Evolutionary conservation across 1,140 invertebrate species (phyloP).

Genomic region (Neomicropteryx cornuta): DNA sequence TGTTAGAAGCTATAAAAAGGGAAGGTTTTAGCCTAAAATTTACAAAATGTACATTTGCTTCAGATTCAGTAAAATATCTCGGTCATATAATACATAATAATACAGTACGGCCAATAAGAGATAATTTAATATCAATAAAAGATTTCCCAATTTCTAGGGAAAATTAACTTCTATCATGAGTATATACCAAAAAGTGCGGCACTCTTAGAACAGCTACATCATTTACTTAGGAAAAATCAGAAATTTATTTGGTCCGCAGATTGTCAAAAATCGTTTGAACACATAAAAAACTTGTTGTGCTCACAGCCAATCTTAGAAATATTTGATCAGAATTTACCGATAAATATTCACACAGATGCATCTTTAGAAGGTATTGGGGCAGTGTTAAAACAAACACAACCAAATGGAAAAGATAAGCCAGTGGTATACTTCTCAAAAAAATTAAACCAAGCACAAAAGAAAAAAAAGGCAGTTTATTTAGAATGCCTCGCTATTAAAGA

Average conservation of each 20-base stretch:
- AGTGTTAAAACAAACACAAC: slow-evolving; percentile 21
- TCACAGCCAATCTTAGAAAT: slow-evolving; percentile 22
- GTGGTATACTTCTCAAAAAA: slow-evolving; percentile 23
- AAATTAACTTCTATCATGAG: slow-evolving; percentile 23
- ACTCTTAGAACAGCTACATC: slow-evolving; percentile 17
- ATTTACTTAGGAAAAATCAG: slow-evolving; percentile 20
- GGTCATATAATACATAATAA: slow-evolving; percentile 22
- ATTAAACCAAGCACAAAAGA: slow-evolving; percentile 13
- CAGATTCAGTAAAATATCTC: slow-evolving; percentile 20
- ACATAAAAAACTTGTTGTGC: slow-evolving; percentile 22
- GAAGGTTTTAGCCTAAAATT: slow-evolving; percentile 22
- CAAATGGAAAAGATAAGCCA: slow-evolving; percentile 16
- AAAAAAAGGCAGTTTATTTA: slow-evolving; percentile 22
- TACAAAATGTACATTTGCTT: slow-evolving; percentile 21
- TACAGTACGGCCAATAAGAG: slow-evolving; percentile 16
- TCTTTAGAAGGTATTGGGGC: slow-evolving; percentile 22
- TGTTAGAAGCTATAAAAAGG: slow-evolving; percentile 10
- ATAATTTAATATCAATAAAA: slow-evolving; percentile 24
- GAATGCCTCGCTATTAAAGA: slow-evolving; percentile 27
- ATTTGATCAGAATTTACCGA: slow-evolving; percentile 20
- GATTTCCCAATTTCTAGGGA: slow-evolving; percentile 24
- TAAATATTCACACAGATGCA: slow-evolving; percentile 24
- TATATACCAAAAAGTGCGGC: slow-evolving; percentile 17
- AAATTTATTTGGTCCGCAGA: slow-evolving; percentile 20
- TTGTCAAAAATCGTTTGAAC: slow-evolving; percentile 21